A percentile compares a stretch with the other conserved stretches of the same genome.
These are phyloP conservation scores for Gopherus evgoodei DNA, from an alignment of 2,113 vertebrate species.

Conservation along the genomic window DNA sequence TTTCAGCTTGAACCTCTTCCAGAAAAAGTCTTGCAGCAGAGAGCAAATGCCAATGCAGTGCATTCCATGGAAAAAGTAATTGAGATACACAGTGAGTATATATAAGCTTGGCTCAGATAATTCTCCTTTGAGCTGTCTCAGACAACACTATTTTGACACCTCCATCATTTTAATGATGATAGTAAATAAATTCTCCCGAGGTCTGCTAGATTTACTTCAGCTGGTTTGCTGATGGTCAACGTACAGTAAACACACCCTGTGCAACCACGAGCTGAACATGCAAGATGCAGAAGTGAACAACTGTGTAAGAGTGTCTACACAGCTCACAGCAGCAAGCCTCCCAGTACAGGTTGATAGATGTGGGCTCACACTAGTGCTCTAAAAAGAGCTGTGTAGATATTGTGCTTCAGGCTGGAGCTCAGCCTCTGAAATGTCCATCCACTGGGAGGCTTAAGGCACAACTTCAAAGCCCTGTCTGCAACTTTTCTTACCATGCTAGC, in stretches of 20 bases:
- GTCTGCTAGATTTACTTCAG: neutral
- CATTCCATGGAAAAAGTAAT: constrained; percentile 96
- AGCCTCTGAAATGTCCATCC: neutral
- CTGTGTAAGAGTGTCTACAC: no score
- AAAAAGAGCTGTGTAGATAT: neutral
- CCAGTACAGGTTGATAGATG: neutral
- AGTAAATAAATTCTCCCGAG: neutral
- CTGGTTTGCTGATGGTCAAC: accelerated
- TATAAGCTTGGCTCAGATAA: accelerated
- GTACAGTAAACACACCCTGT: neutral
- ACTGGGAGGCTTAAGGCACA: neutral
- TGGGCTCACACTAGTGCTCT: neutral
- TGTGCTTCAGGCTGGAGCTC: neutral
- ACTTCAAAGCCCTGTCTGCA: neutral
- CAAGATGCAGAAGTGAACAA: neutral
- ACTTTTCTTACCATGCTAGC: neutral
- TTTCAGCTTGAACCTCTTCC: constrained; percentile 88
- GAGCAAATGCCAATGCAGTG: constrained; percentile 90
- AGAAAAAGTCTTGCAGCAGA: constrained; percentile 91
- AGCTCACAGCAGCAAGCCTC: no score
- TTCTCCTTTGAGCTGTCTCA: neutral
- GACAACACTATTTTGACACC: neutral
- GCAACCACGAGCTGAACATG: neutral
- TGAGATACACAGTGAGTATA: constrained; percentile 91
- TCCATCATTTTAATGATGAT: neutral